A percentile compares a stretch with the other conserved stretches of the same genome.
These are phyloP conservation scores for Tribolium castaneum DNA, from an alignment of 1,140 invertebrate species.

Conservation along the genomic window DNA sequence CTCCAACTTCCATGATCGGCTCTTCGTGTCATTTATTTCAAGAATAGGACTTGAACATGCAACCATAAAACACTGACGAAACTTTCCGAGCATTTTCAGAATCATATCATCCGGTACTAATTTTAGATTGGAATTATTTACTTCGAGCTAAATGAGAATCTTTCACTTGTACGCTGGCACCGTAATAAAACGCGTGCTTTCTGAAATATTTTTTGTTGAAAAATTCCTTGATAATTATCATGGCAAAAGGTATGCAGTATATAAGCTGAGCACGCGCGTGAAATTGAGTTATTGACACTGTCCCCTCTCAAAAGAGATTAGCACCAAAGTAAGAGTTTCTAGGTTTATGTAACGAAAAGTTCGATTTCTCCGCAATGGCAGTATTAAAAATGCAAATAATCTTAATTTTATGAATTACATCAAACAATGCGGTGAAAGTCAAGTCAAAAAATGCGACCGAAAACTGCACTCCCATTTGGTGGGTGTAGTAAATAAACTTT, in stretches of 20 bases:
- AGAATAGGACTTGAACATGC: not conserved
- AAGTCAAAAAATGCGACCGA: not conserved
- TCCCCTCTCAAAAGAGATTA: constrained; percentile 1
- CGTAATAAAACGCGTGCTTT: not conserved
- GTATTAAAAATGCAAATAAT: constrained; percentile 25
- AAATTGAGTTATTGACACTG: constrained; percentile 5
- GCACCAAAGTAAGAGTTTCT: constrained; percentile 19
- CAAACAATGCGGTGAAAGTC: constrained; percentile 28
- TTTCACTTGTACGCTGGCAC: not conserved
- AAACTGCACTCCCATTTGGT: not conserved
- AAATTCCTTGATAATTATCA: not conserved
- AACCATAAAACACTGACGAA: not conserved
- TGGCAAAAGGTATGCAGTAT: not conserved
- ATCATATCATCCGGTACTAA: not conserved
- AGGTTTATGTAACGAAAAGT: constrained; percentile 28
- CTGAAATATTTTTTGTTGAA: not conserved
- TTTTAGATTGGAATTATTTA: not conserved
- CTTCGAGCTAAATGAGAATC: not conserved
- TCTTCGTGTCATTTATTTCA: not conserved
- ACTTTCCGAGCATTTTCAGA: not conserved
- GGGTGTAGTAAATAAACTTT: not conserved
- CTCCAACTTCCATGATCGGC: not conserved
- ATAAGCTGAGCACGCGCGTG: not conserved
- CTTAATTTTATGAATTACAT: not conserved
- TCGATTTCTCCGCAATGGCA: constrained; percentile 11